phyloP scores from a whole-genome alignment of 35 echinoderm and acorn worm genomes.

The Strongylocentrotus purpuratus region DNA sequence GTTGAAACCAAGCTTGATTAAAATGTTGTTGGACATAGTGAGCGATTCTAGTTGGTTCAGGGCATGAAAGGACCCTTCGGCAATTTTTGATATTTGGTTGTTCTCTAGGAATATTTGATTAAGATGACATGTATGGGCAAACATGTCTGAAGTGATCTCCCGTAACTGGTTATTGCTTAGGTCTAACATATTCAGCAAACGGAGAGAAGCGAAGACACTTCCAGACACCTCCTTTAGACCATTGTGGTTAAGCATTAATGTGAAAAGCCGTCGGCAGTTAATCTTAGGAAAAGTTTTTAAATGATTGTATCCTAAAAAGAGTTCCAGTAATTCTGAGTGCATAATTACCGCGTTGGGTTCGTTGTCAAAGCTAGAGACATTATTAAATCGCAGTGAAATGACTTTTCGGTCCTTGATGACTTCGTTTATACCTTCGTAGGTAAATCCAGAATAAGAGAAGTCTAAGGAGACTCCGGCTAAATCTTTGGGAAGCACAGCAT shows the following conservation, averaged over 20 bases:
- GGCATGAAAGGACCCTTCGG: neutral
- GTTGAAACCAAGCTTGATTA: neutral
- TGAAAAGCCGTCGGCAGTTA: neutral
- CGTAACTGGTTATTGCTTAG: neutral
- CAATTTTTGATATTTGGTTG: neutral
- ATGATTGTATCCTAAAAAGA: neutral
- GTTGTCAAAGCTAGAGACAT: neutral
- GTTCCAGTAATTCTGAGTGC: neutral
- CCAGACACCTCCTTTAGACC: neutral
- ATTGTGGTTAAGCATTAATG: neutral
- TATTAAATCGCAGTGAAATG: neutral
- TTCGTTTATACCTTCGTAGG: neutral
- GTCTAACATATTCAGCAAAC: neutral
- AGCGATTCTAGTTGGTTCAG: neutral
- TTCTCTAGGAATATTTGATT: neutral
- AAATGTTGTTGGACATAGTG: neutral
- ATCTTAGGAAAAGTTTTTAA: neutral
- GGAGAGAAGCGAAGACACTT: neutral
- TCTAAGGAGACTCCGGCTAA: neutral
- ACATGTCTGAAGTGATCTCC: neutral
- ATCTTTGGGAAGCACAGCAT: neutral
- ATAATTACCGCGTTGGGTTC: neutral
- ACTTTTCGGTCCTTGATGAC: neutral
- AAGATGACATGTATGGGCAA: neutral
- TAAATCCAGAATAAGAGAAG: neutral